Conservation (phyloP, 2,888 invertebrate species). For the Morpho achilles region DNA sequence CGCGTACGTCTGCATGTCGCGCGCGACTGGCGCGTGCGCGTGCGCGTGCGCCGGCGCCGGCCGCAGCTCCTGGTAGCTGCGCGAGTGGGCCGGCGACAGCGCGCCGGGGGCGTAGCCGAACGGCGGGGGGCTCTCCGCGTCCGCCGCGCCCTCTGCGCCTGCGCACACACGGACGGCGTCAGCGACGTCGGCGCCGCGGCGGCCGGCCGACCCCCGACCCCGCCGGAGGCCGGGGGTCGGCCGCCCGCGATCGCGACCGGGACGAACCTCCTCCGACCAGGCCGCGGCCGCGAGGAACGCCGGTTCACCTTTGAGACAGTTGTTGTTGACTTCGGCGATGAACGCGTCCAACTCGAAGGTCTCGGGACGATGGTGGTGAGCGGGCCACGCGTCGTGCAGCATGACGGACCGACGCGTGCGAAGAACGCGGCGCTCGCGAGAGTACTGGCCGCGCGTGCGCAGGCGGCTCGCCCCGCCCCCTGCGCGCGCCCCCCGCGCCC, state of each 20-base stretch:
- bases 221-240: background rate
- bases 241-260: conserved; percentile 39
- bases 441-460: conserved; percentile 35
- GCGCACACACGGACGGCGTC: conserved; percentile 45
- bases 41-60: conserved; percentile 41
- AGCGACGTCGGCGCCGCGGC: conserved; percentile 15
- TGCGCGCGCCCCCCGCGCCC: conserved; percentile 20
- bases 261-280: conserved; percentile 20
- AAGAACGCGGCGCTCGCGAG: conserved; percentile 29
- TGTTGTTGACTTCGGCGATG: conserved; percentile 64
- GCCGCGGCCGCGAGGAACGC: background rate
- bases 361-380: conserved; percentile 40
- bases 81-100: conserved; percentile 62
- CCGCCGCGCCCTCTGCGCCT: conserved; percentile 46
- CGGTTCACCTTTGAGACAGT: conserved; percentile 52
- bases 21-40: conserved; percentile 56
- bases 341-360: conserved; percentile 58
- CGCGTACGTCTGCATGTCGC: conserved; percentile 70
- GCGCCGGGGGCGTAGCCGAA: conserved; percentile 60
- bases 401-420: conserved; percentile 37
- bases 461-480: conserved; percentile 26
- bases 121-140: conserved; percentile 59
- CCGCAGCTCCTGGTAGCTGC: conserved; percentile 74
- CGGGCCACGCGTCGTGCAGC: conserved; percentile 64
- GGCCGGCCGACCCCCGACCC: conserved; percentile 10